Conservation (phyloP, 2,113 vertebrate genomes). For the Phalacrocorax pelagicus region DNA sequence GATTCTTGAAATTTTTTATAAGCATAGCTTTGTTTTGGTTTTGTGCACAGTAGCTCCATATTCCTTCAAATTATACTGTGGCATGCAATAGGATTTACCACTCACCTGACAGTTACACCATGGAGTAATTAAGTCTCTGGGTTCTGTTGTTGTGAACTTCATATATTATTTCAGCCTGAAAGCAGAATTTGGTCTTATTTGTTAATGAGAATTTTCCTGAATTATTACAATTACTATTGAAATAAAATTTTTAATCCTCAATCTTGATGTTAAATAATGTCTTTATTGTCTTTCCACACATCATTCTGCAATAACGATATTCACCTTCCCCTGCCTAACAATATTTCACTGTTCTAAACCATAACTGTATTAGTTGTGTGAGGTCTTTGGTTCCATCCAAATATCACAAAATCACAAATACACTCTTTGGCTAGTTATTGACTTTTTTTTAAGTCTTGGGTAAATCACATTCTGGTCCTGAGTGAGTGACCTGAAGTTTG, state of each 20-base stretch:
- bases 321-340: background rate
- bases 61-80: background rate
- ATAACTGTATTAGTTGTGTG: background rate
- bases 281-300: background rate
- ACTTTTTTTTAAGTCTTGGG: background rate
- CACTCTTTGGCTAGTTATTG: accelerated
- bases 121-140: background rate
- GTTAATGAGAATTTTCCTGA: background rate
- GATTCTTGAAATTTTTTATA: background rate
- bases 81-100: background rate
- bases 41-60: background rate
- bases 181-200: background rate
- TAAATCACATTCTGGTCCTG: background rate
- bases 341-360: background rate
- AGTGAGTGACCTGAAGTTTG: background rate
- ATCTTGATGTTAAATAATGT: background rate
- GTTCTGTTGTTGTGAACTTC: background rate
- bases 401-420: background rate
- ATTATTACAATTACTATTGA: background rate
- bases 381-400: background rate
- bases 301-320: background rate
- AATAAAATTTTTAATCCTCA: background rate
- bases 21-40: background rate
- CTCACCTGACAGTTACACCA: background rate
- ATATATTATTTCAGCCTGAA: background rate